Base-by-base conservation (phyloP, 2,113 vertebrate species). In the Vanacampus margaritifer region DNA sequence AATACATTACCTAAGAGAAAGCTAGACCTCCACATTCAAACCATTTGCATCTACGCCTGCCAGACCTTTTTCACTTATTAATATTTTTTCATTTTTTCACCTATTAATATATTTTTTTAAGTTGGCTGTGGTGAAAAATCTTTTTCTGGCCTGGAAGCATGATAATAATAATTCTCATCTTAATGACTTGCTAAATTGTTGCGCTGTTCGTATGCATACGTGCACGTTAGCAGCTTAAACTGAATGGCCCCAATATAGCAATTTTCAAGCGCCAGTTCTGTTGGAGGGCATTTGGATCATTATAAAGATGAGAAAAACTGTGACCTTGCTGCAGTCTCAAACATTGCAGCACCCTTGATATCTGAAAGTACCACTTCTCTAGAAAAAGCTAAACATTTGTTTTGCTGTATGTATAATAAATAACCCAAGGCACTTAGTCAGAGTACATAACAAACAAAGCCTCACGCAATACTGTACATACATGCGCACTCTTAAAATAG, bases 221-320 rank as follows among this genome's bases (percentile, higher is more conserved):
- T 53, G 50, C 10, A 21, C 14, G 68, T 32, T 63, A 64, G 57
- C 56, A 28, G 35, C 46, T 72, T 9, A 50, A n/a, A n/a, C 45
- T n/a, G 21, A 73, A 69, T 57, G 39, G 39, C 53, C 71, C 58
- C 23, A 73, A 48, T 68, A 61, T 24, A 62, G 26, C 53, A 63
- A 19, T 58, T 59, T 65, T 46, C n/a, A 36, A 67, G 17, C 45
- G 51, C 10, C 23, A 58, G 58, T 73, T 62, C 3, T 35, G 24
- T 46, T 21, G 39, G 21, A n/a, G 61, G 28, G 28, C 59, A 65
- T 46, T 80, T 35, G 53, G 48, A 43, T 68, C 17, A 39, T 67
- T 67, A 63, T 64, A 53, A 41, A 68, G 14, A 71, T 65, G 46
- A 14, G 19, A 28, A 28, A 16, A 64, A 56, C 50, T 60, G 36